Evolutionary conservation across 2,797 vertebrate genomes (phyloP), one percentile per base, ranked within the genome.

Genomic region (Poeciliopsis paucimaculata): DNA sequence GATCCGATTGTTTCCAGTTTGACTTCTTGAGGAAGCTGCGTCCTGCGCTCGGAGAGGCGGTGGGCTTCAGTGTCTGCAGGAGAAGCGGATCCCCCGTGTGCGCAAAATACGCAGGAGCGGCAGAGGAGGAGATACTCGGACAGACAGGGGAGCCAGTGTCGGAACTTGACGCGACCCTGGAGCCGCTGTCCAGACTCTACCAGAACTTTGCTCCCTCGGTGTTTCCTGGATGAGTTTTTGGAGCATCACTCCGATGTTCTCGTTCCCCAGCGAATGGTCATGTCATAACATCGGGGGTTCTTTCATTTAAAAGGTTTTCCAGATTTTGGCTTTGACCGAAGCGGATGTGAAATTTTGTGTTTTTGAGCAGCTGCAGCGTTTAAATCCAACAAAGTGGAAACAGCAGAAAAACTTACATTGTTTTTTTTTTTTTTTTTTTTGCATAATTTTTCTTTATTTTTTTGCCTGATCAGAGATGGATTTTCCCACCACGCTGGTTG

Each of bases 401-500:
- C 77, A 79, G 43, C 47, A 68, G 60, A 88, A 81, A 88, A 81
- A 81, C 45, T 78, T 55, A 72, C 41, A 80, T n/a, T 53, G 2
- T n/a, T n/a, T n/a, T n/a, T n/a, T n/a, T n/a, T n/a, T n/a, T 34
- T n/a, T 55, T 55, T 28, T 28, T 8, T 11, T 60, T 60, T 31
- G 5, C 41, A 11, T 28, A 5, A 1, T 60, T 60, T 28, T 10
- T 12, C 12, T 26, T 28, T 57, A 1, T 6, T 60, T 26, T 57
- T 77, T 71, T 45, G 18, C 73, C 72, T 74, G 80, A 43, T 77
- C 79, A 90, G 95, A 93, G 86, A 98, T 98, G 97, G 97, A 97
- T 97, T 95, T 96, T 79, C 90, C 94, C 90, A 85, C 94, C 55
- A 91, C 96, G 46, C 68, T 94, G 85, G 90, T 96, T 96, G 95